Percentiles rank a stretch among this genome's conserved stretches.
Conservation (phyloP, 2,113 vertebrate species). For the Hoplias malabaricus region DNA sequence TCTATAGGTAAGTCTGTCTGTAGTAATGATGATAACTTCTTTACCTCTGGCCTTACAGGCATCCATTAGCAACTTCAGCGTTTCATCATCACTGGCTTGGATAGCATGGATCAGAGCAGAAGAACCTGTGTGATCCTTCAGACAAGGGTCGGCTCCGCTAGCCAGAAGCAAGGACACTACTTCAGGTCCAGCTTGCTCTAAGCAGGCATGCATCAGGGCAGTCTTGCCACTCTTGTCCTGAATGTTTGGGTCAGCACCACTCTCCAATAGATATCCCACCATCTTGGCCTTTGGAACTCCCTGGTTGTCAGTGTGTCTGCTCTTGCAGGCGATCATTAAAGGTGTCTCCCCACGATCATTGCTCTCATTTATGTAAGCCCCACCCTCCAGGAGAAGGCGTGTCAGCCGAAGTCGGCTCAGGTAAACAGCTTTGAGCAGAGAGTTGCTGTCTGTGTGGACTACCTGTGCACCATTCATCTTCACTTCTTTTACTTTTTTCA, state of each 20-base stretch:
- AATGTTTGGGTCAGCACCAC: constrained; percentile 90
- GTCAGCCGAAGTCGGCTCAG: constrained; percentile 87
- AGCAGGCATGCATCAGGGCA: constrained; percentile 88
- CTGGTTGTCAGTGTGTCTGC: constrained; percentile 79
- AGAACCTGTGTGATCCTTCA: constrained; percentile 82
- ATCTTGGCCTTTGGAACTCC: constrained; percentile 84
- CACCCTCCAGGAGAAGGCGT: constrained; percentile 86
- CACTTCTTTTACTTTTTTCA: constrained; percentile 19
- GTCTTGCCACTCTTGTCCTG: constrained; percentile 91
- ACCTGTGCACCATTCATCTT: constrained; percentile 62
- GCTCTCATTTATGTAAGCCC: constrained; percentile 90
- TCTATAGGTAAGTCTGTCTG: constrained; percentile 73
- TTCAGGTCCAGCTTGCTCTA: constrained; percentile 78
- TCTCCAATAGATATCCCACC: constrained; percentile 89
- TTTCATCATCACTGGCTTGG: constrained; percentile 79
- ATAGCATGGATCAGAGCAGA: constrained; percentile 86
- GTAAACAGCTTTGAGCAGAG: constrained; percentile 87
- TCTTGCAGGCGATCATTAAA: constrained; percentile 88
- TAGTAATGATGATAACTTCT: constrained; percentile 92
- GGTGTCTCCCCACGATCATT: constrained; percentile 87
- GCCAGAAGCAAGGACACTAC: constrained; percentile 83
- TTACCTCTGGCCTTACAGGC: constrained; percentile 87
- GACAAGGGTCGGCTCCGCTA: constrained; percentile 81
- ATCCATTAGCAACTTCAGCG: constrained; percentile 81
- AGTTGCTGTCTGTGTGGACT: constrained; percentile 75